A percentile compares a stretch with the other conserved stretches of the same genome.
Conservation (phyloP, 2,113 vertebrate genomes). For the Gavialis gangeticus region DNA sequence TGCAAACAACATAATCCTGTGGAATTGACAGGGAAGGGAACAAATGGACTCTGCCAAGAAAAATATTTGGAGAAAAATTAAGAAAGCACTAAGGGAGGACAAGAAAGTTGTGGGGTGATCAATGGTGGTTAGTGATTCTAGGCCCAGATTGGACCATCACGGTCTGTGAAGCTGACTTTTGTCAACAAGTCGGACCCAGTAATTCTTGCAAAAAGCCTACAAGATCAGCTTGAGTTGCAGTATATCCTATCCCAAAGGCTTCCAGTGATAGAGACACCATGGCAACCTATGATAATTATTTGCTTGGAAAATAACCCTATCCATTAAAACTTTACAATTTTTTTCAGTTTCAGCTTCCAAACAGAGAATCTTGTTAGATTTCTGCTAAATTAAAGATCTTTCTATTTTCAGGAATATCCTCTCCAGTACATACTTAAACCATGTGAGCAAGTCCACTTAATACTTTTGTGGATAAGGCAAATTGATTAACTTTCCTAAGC, state of each 20-base stretch:
- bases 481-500: not conserved
- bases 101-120: not conserved
- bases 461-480: no score
- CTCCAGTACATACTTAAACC: not conserved
- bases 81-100: not conserved
- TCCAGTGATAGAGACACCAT: not conserved
- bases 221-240: not conserved
- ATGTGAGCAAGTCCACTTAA: no score
- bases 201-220: not conserved
- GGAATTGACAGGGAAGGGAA: not conserved
- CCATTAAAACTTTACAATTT: not conserved
- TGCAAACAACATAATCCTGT: not conserved
- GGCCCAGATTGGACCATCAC: not conserved
- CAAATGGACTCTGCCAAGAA: not conserved
- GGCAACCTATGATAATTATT: not conserved
- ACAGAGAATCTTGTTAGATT: not conserved
- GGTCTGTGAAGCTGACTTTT: not conserved
- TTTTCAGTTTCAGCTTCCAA: not conserved
- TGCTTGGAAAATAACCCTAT: not conserved
- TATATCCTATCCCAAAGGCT: not conserved
- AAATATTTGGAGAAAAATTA: no score
- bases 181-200: not conserved
- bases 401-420: not conserved
- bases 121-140: not conserved
- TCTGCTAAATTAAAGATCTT: not conserved